Conservation (phyloP, 1,140 invertebrate genomes). For the Aphaenogaster floridana region DNA sequence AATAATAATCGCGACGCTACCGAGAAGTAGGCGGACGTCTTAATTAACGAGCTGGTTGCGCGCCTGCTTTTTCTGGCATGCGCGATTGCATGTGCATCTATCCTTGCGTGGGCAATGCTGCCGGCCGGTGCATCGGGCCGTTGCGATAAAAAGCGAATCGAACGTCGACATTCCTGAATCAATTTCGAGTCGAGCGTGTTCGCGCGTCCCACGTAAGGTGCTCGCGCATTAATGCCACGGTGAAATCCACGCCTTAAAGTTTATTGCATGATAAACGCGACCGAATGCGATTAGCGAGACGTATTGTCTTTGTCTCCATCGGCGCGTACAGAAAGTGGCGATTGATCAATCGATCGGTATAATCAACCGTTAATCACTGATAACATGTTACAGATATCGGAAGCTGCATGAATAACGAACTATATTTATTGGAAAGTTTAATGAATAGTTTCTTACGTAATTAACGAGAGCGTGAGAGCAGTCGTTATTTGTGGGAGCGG, state of each 20-base stretch:
- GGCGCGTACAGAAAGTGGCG: background rate
- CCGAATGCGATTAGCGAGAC: conserved; percentile 20
- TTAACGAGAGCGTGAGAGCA: conserved; percentile 11
- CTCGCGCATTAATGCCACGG: conserved; percentile 61
- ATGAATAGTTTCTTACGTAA: conserved; percentile 23
- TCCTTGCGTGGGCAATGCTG: conserved; percentile 52
- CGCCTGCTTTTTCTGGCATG: background rate
- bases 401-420: background rate
- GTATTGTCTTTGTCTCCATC: background rate
- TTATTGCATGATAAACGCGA: background rate
- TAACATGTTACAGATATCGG: conserved; percentile 25
- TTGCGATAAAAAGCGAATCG: conserved; percentile 58
- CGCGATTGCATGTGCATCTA: conserved; percentile 21
- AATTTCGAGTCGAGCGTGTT: conserved; percentile 57
- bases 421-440: conserved; percentile 7
- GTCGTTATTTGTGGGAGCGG: too few relatives aligned
- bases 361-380: conserved; percentile 50
- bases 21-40: conserved; percentile 53
- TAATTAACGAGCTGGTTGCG: conserved; percentile 67
- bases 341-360: conserved; percentile 3
- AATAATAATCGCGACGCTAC: conserved; percentile 64
- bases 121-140: conserved; percentile 25
- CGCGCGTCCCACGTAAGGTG: conserved; percentile 57
- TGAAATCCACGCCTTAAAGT: conserved; percentile 50
- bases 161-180: conserved; percentile 73